Conservation (phyloP, 1,140 invertebrate species). For the Drosophila kanapiae region DNA sequence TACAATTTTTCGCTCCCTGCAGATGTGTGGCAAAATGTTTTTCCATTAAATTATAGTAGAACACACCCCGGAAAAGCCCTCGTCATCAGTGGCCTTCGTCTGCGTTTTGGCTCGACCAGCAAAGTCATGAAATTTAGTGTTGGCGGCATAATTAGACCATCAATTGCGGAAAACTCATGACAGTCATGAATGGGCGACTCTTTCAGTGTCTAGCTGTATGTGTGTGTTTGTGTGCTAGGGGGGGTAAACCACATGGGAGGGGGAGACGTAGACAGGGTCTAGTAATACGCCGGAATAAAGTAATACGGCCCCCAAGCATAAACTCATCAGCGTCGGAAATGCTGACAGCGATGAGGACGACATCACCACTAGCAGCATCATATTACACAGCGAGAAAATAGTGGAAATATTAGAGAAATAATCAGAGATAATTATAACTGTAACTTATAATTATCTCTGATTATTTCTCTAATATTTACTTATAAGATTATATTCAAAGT, state of each 20-base stretch:
- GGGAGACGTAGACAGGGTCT: conserved; percentile 18
- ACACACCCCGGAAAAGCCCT: conserved; percentile 5
- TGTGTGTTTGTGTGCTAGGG: conserved; percentile 16
- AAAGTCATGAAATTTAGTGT: conserved; percentile 83
- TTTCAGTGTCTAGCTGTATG: background rate
- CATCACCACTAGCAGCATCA: conserved; percentile 25
- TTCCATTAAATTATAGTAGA: conserved; percentile 73
- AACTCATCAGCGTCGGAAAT: conserved; percentile 81
- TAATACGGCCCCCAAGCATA: conserved; percentile 78
- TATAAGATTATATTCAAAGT: background rate
- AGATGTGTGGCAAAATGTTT: conserved; percentile 62
- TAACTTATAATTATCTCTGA: too few species aligned
- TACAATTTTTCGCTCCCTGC: conserved; percentile 15
- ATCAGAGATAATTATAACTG: too few species aligned
- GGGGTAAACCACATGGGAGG: conserved; percentile 42
- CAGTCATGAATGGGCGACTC: conserved; percentile 76
- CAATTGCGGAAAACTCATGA: conserved; percentile 85
- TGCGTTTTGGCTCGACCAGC: conserved; percentile 57
- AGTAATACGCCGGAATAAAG: conserved; percentile 57
- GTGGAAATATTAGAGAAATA: too few species aligned
- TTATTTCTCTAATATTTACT: too few species aligned
- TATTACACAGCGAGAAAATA: conserved; percentile 24
- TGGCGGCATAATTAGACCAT: conserved; percentile 85
- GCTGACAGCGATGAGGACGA: conserved; percentile 63
- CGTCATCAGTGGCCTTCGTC: conserved; percentile 32